Percentiles rank a stretch among this genome's conserved stretches.
phyloP scores from a whole-genome alignment of 2,113 vertebrate species.

The Nannobrachium achirus region DNA sequence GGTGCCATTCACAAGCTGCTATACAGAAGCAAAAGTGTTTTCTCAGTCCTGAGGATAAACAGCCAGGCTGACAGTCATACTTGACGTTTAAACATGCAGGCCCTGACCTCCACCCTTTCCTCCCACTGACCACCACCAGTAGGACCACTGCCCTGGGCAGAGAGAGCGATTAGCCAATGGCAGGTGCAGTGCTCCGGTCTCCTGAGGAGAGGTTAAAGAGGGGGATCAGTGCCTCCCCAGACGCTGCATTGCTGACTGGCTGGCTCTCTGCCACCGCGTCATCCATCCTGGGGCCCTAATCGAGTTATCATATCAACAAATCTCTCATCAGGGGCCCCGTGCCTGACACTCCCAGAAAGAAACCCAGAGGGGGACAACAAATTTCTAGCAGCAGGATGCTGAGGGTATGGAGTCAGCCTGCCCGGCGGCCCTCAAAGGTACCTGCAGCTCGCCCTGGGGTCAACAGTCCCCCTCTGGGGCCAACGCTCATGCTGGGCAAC shows the following conservation, averaged over 20 bases:
- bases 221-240: slow-evolving; percentile 80
- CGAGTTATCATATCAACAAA: slow-evolving; percentile 93
- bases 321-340: slow-evolving; percentile 80
- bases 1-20: neutral
- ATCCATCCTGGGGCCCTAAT: slow-evolving; percentile 86
- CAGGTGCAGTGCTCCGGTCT: slow-evolving; percentile 80
- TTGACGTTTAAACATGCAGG: slow-evolving; percentile 44
- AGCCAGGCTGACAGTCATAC: slow-evolving; percentile 22
- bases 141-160: slow-evolving; percentile 36
- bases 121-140: neutral
- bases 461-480: slow-evolving; percentile 76
- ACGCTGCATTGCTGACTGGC: slow-evolving; percentile 73
- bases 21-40: slow-evolving; percentile 17
- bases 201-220: slow-evolving; percentile 90
- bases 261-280: slow-evolving; percentile 77
- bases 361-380: slow-evolving; percentile 86
- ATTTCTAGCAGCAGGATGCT: slow-evolving; percentile 92
- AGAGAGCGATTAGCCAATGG: slow-evolving; percentile 73
- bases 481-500: slow-evolving; percentile 82
- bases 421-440: slow-evolving; percentile 85
- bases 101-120: slow-evolving; percentile 55
- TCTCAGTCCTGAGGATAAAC: slow-evolving; percentile 1
- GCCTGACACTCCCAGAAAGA: slow-evolving; percentile 84
- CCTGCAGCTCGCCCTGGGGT: slow-evolving; percentile 80
- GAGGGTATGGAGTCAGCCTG: slow-evolving; percentile 76